Evolutionary conservation across 2,888 invertebrate species (phyloP), one percentile per base, ranked within the genome.

Genomic region (Disparrhopalites patrizii): DNA sequence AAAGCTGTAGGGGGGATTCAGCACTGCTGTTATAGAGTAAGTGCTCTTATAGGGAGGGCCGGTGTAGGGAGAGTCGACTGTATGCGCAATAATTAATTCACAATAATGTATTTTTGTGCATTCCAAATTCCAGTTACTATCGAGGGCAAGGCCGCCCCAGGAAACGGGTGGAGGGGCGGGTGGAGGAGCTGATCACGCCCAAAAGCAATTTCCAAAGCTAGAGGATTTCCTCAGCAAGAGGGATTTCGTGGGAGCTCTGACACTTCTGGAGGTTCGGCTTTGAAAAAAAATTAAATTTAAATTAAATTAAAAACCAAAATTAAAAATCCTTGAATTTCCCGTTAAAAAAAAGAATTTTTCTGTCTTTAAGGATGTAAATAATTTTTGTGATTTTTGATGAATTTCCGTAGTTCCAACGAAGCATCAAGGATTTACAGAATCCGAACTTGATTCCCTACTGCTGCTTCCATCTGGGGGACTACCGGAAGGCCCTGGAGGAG

Each of bases 401-500:
- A n/a, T 43, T 50, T 65, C 5, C 54, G 62, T 65, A 73, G 68
- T 65, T 78, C 80, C 70, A 76, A 85, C 84, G 86, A 84, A 77
- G 81, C 82, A 76, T 81, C 83, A 76, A 80, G 80, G 75, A 79
- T 78, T 31, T 73, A 7, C 61, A 62, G 27, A 65, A 62, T 57
- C 73, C 65, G 1, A 33, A 54, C 0, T 52, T 98, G 97, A 85
- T 91, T 69, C 97, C 92, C 0, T 97, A 94, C 81, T 95, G 96
- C 79, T 88, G 90, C 76, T 99, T 97, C 81, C 97, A 98, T 80
- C 83, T 95, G 68, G 97, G 95, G 2, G 94, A 98, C 78, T 96
- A 95, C 81, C 88, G 89, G 76, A 85, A 86, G 76, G 86, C 93
- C 0, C 81, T 92, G 76, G 85, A 88, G 70, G 85, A 88, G 58